phyloP scores from a whole-genome alignment of 2,888 invertebrate species.

The Poecilobothrus nobilitatus region DNA sequence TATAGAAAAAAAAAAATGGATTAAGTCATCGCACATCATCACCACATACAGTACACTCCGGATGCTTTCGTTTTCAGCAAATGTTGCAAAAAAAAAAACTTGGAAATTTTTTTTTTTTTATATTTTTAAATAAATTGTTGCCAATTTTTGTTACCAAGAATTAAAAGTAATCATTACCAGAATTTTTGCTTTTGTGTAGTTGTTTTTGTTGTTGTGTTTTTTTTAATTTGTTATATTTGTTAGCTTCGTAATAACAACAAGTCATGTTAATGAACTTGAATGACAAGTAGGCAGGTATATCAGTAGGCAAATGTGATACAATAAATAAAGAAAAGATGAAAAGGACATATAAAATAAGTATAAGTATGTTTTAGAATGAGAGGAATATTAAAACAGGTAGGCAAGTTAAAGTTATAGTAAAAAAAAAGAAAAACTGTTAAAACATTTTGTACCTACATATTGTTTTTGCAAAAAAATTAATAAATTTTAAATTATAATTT shows the following conservation, averaged over 20 bases:
- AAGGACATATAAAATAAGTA: not conserved
- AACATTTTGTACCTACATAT: not conserved
- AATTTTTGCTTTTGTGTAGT: not conserved
- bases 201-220: not conserved
- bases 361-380: too few relatives aligned
- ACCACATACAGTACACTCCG: not conserved
- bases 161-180: not conserved
- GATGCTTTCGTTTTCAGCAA: conserved; percentile 1
- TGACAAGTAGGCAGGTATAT: not conserved
- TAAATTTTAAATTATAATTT: too few relatives aligned
- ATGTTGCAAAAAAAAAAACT: not conserved
- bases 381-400: not conserved
- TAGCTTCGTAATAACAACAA: not conserved
- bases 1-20: not conserved
- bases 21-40: not conserved
- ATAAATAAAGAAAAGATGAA: not conserved
- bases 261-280: conserved; percentile 6
- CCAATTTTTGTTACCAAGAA: not conserved
- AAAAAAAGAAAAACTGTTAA: not conserved
- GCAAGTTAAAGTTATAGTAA: not conserved
- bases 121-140: not conserved
- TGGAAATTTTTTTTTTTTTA: not conserved
- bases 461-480: too few relatives aligned
- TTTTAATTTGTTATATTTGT: not conserved
- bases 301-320: not conserved